Percentiles rank a stretch among this genome's conserved stretches.
These are phyloP conservation scores for Archips crataeganus DNA, from an alignment of 2,888 invertebrate genomes.

Conservation along the genomic window DNA sequence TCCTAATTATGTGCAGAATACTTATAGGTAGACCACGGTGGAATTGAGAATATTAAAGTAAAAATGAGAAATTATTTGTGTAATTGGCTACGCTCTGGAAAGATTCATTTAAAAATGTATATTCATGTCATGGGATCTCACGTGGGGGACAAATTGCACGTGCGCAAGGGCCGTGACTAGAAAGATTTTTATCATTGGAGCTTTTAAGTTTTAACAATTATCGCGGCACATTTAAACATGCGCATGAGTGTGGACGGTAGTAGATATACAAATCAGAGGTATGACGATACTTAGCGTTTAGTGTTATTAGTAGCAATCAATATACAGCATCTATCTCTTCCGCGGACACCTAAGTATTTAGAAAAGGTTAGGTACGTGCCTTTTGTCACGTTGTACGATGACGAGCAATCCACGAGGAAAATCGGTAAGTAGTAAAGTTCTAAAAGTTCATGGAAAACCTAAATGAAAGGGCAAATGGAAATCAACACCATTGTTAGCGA, in stretches of 20 bases:
- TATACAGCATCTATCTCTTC: background rate
- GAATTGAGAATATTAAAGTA: too few relatives aligned
- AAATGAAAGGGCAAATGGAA: constrained; percentile 20
- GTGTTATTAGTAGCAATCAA: too few relatives aligned
- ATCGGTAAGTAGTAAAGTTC: constrained; percentile 5
- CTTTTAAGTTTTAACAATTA: background rate
- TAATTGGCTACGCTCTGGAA: too few relatives aligned
- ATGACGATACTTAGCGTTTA: too few relatives aligned
- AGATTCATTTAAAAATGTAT: too few relatives aligned
- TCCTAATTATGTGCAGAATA: too few relatives aligned
- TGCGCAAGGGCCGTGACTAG: background rate
- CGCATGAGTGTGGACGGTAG: background rate
- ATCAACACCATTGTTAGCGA: constrained; percentile 23
- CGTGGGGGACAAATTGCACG: background rate
- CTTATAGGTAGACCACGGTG: too few relatives aligned
- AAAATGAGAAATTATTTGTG: too few relatives aligned
- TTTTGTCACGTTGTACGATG: background rate
- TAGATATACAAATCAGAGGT: background rate
- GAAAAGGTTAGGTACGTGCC: background rate
- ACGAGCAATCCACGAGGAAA: background rate
- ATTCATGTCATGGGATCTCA: background rate
- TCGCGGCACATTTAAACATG: background rate
- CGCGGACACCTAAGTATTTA: background rate
- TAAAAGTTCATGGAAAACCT: constrained; percentile 15
- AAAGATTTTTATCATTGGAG: background rate